These are phyloP conservation scores for Peromyscus nudipes DNA, from an alignment of 2,797 vertebrate genomes.

Conservation along the genomic window DNA sequence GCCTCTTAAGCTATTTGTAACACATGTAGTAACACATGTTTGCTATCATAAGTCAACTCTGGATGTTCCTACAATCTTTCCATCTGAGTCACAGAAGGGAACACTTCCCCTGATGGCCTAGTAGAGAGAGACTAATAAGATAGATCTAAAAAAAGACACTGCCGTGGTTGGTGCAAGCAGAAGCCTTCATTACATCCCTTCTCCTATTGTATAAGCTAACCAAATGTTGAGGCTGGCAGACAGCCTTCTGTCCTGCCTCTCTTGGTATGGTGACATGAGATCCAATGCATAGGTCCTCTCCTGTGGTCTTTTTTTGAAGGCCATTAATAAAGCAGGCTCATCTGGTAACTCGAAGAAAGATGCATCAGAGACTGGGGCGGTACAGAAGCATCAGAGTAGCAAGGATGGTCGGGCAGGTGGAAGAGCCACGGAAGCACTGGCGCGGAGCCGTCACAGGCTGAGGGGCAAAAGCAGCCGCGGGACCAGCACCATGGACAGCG, in stretches of 20 bases:
- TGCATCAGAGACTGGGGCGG: background rate
- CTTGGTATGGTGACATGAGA: background rate
- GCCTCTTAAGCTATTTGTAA: background rate
- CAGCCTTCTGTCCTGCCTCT: background rate
- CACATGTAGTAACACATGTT: background rate
- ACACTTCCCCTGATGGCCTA: background rate
- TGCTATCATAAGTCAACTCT: background rate
- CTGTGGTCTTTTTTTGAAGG: background rate
- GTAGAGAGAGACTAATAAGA: background rate
- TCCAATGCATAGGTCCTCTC: background rate
- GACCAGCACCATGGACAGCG: background rate
- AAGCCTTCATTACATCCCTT: background rate
- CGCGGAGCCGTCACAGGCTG: background rate
- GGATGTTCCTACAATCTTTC: background rate
- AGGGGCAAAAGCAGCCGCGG: background rate
- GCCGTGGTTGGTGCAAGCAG: background rate
- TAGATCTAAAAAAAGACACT: background rate
- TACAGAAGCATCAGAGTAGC: background rate
- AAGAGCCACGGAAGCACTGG: background rate
- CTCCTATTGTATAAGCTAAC: background rate
- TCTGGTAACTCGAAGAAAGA: background rate
- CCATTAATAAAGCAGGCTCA: background rate
- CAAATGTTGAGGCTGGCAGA: background rate
- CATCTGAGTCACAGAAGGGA: background rate
- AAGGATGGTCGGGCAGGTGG: background rate